Conservation (phyloP, 2,113 vertebrate genomes). For the Stictonetta naevosa region DNA sequence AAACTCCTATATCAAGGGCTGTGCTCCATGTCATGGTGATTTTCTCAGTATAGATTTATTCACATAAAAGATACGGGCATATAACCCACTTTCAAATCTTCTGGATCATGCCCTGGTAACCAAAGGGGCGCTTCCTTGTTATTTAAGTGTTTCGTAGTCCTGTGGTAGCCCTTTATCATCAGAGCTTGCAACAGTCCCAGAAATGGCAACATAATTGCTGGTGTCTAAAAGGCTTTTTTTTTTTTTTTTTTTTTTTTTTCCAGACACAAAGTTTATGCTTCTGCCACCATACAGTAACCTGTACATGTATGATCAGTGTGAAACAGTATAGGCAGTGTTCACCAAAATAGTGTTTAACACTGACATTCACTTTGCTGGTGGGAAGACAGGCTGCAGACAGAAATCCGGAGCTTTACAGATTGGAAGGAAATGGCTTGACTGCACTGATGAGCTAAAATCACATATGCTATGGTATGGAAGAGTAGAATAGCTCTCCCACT, state of each 20-base stretch:
- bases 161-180: background rate
- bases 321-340: background rate
- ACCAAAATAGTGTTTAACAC: background rate
- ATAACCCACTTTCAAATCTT: background rate
- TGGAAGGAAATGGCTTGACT: background rate
- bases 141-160: background rate
- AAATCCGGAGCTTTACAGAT: background rate
- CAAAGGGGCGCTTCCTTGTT: background rate
- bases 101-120: background rate
- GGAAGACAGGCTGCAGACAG: background rate
- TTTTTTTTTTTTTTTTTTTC: constrained; percentile 7
- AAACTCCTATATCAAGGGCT: background rate
- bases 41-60: background rate
- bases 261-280: background rate
- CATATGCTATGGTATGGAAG: background rate
- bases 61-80: background rate
- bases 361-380: background rate
- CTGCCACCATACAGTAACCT: background rate
- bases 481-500: background rate
- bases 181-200: background rate
- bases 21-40: background rate
- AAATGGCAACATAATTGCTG: background rate
- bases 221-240: background rate
- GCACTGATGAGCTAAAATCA: background rate
- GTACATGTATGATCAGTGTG: background rate